Evolutionary conservation across 2,888 invertebrate species (phyloP).

Genomic region (Stegana nigrithorax): DNA sequence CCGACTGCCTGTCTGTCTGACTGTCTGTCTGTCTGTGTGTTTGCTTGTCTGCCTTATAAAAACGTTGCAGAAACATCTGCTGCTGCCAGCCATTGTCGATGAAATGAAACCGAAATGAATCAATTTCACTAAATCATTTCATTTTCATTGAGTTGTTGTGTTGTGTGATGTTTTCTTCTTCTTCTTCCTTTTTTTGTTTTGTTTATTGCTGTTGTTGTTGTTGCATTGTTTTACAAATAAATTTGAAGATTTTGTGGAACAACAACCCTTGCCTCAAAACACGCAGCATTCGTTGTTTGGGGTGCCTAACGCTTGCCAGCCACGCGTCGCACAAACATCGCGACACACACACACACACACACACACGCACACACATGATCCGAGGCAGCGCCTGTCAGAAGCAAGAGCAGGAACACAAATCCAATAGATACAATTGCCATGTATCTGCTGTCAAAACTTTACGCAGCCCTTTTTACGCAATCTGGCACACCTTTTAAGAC

Average conservation of each 20-base stretch:
- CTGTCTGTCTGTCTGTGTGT: too few relatives aligned
- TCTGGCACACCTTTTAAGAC: background rate
- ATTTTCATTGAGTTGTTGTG: slow-evolving; percentile 31
- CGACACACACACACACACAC: background rate
- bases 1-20: too few relatives aligned
- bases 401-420: slow-evolving; percentile 32
- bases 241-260: slow-evolving; percentile 9
- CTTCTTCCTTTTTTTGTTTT: background rate
- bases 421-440: slow-evolving; percentile 38
- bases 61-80: slow-evolving; percentile 50
- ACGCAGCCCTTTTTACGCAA: background rate
- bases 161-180: background rate
- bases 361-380: background rate
- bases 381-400: background rate
- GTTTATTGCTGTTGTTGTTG: background rate
- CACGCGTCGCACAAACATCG: slow-evolving; percentile 22
- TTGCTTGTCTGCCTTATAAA: slow-evolving; percentile 12
- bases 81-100: slow-evolving; percentile 19
- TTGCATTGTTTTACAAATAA: slow-evolving; percentile 3
- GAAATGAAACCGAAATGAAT: slow-evolving; percentile 46
- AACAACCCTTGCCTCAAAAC: slow-evolving; percentile 28
- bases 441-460: slow-evolving; percentile 10
- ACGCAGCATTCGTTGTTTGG: background rate
- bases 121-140: slow-evolving; percentile 56
- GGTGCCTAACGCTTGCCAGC: slow-evolving; percentile 15